Evolutionary conservation across 2,113 vertebrate genomes (phyloP), one percentile per base, ranked within the genome.

Genomic region (Oncorhynchus clarkii): DNA sequence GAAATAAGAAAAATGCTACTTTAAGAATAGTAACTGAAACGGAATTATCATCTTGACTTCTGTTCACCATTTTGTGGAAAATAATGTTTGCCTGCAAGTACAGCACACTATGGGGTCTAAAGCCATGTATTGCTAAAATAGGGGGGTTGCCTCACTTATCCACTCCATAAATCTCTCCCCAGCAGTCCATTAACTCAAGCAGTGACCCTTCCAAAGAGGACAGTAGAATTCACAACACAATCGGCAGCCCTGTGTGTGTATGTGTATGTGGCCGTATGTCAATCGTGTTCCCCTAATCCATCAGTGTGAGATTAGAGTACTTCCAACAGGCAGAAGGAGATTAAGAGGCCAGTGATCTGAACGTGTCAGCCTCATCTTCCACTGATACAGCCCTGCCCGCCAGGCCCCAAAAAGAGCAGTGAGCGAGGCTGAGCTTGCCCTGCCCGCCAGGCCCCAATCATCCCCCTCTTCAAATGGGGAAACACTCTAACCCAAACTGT

Each of bases 101-200:
- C 7, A 45, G 39, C 26, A 20, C 70, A 54, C 24, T 12, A 27
- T 26, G 11, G 70, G 76, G 75, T 66, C 51, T 82, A 74, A 70
- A 76, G 84, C 78, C 22, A 20, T 62, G 67, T 76, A 60, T 34
- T 74, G 39, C 59, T 39, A 72, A 82, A 87, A 88, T 88, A 86
- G 80, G 82, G 75, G 14, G 64, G 70, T 73, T 12, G 73, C 71
- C 67, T 87, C 82, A 75, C 82, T 87, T 85, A 81, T 82, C 84
- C 85, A 76, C 51, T 71, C 1, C 80, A 80, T 79, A 82, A 73
- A 77, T 26, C 74, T 83, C 80, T 89, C 78, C 88, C 78, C 78
- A 84, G 85, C 89, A 84, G 84, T 87, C 86, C 78, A 89, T 90
- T 89, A 92, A 87, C 89, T 81, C 82, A 54, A 73, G 83, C 75